These are phyloP conservation scores for Troglohyphantes excavatus DNA, from an alignment of 2,888 invertebrate genomes.

Conservation along the genomic window DNA sequence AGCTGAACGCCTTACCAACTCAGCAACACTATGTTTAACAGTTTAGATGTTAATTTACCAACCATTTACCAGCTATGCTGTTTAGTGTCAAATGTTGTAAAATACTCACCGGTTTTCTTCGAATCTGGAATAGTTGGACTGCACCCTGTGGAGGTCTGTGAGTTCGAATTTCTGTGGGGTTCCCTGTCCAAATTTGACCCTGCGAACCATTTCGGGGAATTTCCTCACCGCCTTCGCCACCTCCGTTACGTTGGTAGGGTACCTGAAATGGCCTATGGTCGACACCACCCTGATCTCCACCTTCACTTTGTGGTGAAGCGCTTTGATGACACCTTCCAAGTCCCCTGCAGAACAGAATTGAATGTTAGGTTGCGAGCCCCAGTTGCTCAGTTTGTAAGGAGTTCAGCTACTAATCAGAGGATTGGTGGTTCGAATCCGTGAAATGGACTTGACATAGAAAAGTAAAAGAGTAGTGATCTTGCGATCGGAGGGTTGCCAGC, in stretches of 20 bases:
- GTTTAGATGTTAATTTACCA: too few species aligned
- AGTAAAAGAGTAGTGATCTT: too few species aligned
- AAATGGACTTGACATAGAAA: too few species aligned
- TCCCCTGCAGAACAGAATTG: neutral
- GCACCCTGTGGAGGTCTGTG: neutral
- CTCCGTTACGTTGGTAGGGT: neutral
- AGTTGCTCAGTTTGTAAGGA: too few species aligned
- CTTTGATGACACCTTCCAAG: neutral
- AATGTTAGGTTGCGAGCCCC: too few species aligned
- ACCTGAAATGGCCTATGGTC: neutral
- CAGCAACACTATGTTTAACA: too few species aligned
- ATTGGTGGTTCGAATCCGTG: too few species aligned
- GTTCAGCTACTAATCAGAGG: too few species aligned
- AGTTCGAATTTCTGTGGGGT: neutral
- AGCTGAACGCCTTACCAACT: too few species aligned
- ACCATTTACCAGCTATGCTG: too few species aligned
- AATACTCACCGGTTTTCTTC: neutral
- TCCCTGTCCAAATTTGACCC: neutral
- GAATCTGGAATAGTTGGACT: neutral
- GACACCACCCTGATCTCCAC: neutral
- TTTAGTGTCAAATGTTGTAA: too few species aligned
- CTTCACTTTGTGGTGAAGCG: neutral
- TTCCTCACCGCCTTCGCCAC: neutral
- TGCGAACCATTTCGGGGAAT: neutral
- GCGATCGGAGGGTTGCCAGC: too few species aligned